Evolutionary conservation across 2,113 vertebrate species (phyloP).

Genomic region (Hippocampus guttulatus): DNA sequence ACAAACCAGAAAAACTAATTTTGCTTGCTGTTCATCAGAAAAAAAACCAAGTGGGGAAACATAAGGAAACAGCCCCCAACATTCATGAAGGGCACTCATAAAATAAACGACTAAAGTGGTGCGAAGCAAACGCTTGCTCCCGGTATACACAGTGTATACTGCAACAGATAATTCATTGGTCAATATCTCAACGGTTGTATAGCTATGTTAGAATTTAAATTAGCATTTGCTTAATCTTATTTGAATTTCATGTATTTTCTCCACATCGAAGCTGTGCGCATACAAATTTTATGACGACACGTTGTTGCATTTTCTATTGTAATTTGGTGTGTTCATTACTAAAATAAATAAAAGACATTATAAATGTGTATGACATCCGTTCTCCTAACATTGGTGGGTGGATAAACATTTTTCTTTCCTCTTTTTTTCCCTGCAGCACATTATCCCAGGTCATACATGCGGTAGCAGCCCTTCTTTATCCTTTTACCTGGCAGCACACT

Average conservation of each 20-base stretch:
- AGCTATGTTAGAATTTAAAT: not conserved
- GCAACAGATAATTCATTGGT: not conserved
- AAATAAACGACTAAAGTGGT: not conserved
- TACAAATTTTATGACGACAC: too few relatives aligned
- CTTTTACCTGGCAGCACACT: constrained; percentile 96
- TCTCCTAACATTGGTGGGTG: not conserved
- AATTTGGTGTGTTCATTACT: too few relatives aligned
- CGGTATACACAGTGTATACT: not conserved
- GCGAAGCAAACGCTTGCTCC: too few relatives aligned
- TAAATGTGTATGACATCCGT: not conserved
- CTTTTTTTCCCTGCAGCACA: constrained; percentile 66
- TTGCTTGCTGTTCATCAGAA: not conserved
- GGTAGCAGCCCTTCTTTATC: constrained; percentile 87
- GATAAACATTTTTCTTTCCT: not conserved
- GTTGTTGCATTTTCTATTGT: too few relatives aligned
- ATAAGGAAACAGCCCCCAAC: not conserved
- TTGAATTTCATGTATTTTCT: not conserved
- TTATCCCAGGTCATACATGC: constrained; percentile 91
- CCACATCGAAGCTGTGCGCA: not conserved
- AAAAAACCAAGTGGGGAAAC: not conserved
- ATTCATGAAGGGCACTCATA: not conserved
- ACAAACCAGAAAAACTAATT: not conserved
- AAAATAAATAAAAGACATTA: not conserved
- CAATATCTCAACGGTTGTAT: not conserved
- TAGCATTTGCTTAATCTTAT: not conserved